These are phyloP conservation scores for Pissodes strobi DNA, from an alignment of 1,140 invertebrate genomes.

Conservation along the genomic window DNA sequence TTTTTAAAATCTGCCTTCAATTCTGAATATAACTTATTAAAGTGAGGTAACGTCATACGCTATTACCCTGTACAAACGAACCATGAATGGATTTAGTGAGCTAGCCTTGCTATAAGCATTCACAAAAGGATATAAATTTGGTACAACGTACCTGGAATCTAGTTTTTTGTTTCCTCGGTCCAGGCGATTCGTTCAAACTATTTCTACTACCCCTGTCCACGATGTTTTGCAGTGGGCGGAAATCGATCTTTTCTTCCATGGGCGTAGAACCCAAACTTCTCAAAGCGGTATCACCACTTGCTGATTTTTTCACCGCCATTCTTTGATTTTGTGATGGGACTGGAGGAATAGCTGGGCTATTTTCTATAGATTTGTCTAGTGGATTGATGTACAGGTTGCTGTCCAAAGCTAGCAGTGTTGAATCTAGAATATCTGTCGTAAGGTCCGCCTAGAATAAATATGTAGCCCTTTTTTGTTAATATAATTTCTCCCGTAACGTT, in stretches of 20 bases:
- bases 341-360: slow-evolving; percentile 44
- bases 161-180: slow-evolving; percentile 84
- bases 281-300: slow-evolving; percentile 74
- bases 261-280: slow-evolving; percentile 60
- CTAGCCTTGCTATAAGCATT: too few species aligned
- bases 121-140: too few species aligned
- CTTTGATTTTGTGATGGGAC: slow-evolving; percentile 45
- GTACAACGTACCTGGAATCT: slow-evolving; percentile 77
- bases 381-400: slow-evolving; percentile 93
- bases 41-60: too few species aligned
- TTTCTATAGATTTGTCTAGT: slow-evolving; percentile 68
- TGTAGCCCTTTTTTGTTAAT: not conserved
- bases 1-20: too few species aligned
- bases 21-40: too few species aligned
- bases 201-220: slow-evolving; percentile 64
- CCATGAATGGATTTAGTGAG: too few species aligned
- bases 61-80: too few species aligned
- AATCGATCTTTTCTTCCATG: slow-evolving; percentile 58
- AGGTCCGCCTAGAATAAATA: slow-evolving; percentile 68
- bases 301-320: slow-evolving; percentile 71
- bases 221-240: slow-evolving; percentile 58
- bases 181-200: slow-evolving; percentile 68
- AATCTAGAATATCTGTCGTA: slow-evolving; percentile 67
- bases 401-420: slow-evolving; percentile 58
- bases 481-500: too few species aligned